Evolutionary conservation across 1,140 invertebrate genomes (phyloP), one percentile per base, ranked within the genome.

Genomic region (Aphis gossypii): DNA sequence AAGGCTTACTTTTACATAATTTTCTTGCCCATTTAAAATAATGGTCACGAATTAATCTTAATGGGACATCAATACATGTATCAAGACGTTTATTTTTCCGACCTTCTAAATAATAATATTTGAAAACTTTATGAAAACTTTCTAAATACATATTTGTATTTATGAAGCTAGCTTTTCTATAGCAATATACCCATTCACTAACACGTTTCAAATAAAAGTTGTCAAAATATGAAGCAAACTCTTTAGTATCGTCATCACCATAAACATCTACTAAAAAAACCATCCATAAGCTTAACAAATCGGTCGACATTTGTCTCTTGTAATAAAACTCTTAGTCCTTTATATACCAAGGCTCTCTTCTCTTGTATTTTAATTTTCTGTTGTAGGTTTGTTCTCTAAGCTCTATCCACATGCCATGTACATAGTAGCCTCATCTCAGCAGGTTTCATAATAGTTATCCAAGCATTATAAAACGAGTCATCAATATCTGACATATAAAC

Each of bases 401-500:
- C 89, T 84, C 11, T 76, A n/a, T 94, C 93, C 0, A 94, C 93
- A 56, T 94, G 41, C 93, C 93, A 94, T n/a, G 93, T 94, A 84
- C 94, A 94, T 1, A 94, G 14, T 84, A 94, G 20, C 1, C 76
- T 76, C 20, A 41, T 46, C 30, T 90, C 51, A 38, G 87, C 68
- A n/a, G 93, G 6, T 38, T 83, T 83, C 87, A 94, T 94, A 5
- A 90, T 68, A 21, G 25, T 44, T 5, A 0, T 46, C 94, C 94
- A 94, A 5, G 94, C 93, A 90, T 94, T 94, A 25, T 68, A 94
- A 94, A 90, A 94, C 0, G 54, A n/a, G 35, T 56, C 41, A 60
- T 51, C 76, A 89, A 82, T 68, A 88, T 94, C 93, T 0, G 93
- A 90, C 94, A 94, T 94, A n/a, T 94, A 94, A 38, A 94, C 38